phyloP scores from a whole-genome alignment of 1,140 invertebrate species.

The Chironomus tepperi region DNA sequence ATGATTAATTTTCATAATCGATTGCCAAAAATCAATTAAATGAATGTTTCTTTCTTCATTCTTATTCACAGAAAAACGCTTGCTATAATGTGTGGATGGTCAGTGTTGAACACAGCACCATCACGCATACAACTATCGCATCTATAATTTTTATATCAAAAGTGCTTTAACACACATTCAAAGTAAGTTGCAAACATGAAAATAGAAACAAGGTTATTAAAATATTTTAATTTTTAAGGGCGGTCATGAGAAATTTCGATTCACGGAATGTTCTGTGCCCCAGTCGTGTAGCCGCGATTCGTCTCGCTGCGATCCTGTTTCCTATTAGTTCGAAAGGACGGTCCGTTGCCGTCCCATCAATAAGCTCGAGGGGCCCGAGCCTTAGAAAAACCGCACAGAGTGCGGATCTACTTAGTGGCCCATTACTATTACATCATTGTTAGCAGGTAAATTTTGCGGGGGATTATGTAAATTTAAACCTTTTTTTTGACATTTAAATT shows the following conservation, averaged over 20 bases:
- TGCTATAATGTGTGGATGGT: not conserved
- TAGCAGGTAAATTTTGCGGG: constrained; percentile 21
- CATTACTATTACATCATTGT: constrained; percentile 27
- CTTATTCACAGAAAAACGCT: not conserved
- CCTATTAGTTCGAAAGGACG: constrained; percentile 25
- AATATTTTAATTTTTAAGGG: not conserved
- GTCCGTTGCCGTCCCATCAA: not conserved
- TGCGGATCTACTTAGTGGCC: constrained; percentile 25
- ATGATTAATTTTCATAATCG: constrained; percentile 4
- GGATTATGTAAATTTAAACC: not conserved
- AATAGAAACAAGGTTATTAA: not conserved
- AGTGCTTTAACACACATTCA: constrained; percentile 22
- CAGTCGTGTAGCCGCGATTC: constrained; percentile 24
- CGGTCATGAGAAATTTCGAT: constrained; percentile 24
- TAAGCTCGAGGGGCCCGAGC: constrained; percentile 27
- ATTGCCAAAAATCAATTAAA: not conserved
- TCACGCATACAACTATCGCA: not conserved
- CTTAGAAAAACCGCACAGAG: constrained; percentile 23
- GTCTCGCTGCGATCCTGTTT: constrained; percentile 25
- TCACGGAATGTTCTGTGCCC: constrained; percentile 23
- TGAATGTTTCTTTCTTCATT: not conserved
- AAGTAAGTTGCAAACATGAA: constrained; percentile 18
- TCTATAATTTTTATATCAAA: constrained; percentile 23
- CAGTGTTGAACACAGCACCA: not conserved
- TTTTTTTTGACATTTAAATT: not conserved